Evolutionary conservation across 2,888 invertebrate genomes (phyloP).

Genomic region (Cordylochernes scorpioides): DNA sequence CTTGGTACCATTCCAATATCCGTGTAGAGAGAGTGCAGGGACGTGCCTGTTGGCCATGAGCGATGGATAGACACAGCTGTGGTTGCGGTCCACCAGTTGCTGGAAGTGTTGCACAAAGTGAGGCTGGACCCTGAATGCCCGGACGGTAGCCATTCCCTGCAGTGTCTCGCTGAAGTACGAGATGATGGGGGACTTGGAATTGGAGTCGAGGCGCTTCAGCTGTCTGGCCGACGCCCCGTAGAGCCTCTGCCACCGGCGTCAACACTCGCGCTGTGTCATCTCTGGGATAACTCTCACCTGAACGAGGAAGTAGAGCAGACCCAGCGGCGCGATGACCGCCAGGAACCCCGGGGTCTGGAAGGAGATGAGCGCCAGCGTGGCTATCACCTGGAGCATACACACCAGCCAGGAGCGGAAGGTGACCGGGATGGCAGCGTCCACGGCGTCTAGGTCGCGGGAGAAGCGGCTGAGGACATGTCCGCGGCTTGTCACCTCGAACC

Average conservation of each 20-base stretch:
- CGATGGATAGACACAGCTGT: constrained; percentile 16
- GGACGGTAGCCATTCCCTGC: constrained; percentile 5
- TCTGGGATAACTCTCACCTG: no score
- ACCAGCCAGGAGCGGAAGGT: constrained; percentile 1
- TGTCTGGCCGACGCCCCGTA: constrained; percentile 25
- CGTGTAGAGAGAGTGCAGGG: no score
- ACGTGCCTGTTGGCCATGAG: constrained; percentile 26
- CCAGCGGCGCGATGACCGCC: constrained; percentile 19
- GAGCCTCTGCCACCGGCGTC: constrained; percentile 20
- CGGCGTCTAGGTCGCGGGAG: background rate
- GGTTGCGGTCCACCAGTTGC: constrained; percentile 25
- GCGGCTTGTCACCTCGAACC: constrained; percentile 10
- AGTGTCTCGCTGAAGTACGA: constrained; percentile 26
- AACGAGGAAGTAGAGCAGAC: constrained; percentile 18
- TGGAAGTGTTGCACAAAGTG: constrained; percentile 25
- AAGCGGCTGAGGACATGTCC: constrained; percentile 10
- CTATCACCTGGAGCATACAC: constrained; percentile 15
- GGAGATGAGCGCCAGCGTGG: constrained; percentile 17
- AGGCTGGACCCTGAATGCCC: constrained; percentile 4
- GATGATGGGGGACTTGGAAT: constrained; percentile 26
- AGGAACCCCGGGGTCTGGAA: constrained; percentile 19
- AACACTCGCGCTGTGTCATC: no score
- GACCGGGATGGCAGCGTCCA: constrained; percentile 1
- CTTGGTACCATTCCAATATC: no score
- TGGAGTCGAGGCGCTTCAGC: constrained; percentile 24